These are phyloP conservation scores for Streblospio benedicti DNA, from an alignment of 1,140 invertebrate genomes.

Conservation along the genomic window DNA sequence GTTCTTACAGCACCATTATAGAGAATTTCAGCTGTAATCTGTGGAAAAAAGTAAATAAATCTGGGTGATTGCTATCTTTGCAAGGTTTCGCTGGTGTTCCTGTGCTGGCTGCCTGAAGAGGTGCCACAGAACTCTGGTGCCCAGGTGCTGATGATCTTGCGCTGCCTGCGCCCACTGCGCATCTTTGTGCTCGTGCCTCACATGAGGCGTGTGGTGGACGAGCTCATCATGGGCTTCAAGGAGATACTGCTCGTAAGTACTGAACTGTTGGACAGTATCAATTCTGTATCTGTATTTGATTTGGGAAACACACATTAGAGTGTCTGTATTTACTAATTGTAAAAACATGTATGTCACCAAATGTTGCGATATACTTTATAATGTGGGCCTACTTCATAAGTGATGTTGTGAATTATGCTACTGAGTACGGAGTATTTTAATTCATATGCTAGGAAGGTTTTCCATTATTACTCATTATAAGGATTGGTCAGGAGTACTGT, in stretches of 20 bases:
- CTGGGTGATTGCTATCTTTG: too few species aligned
- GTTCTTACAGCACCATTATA: too few species aligned
- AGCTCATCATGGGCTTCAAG: constrained; percentile 97
- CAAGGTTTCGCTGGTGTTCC: constrained; percentile 66
- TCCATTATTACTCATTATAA: too few species aligned
- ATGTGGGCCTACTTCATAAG: too few species aligned
- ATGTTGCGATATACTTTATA: too few species aligned
- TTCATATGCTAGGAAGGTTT: too few species aligned
- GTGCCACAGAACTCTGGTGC: constrained; percentile 85
- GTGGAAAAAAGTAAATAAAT: too few species aligned
- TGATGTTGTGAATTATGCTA: too few species aligned
- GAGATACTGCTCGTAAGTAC: constrained; percentile 86
- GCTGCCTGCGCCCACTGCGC: constrained; percentile 87
- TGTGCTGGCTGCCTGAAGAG: constrained; percentile 89
- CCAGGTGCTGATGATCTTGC: constrained; percentile 89
- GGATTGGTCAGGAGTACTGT: too few species aligned
- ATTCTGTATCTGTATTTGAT: constrained; percentile 4
- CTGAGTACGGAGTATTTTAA: too few species aligned
- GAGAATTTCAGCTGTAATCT: too few species aligned
- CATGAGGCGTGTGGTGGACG: constrained; percentile 98
- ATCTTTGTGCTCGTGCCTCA: constrained; percentile 98
- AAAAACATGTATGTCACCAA: too few species aligned
- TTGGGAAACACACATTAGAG: background rate
- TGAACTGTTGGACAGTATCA: background rate
- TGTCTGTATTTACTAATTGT: background rate